These are phyloP conservation scores for Martes flavigula DNA, from an alignment of 2,797 vertebrate species.

Conservation along the genomic window DNA sequence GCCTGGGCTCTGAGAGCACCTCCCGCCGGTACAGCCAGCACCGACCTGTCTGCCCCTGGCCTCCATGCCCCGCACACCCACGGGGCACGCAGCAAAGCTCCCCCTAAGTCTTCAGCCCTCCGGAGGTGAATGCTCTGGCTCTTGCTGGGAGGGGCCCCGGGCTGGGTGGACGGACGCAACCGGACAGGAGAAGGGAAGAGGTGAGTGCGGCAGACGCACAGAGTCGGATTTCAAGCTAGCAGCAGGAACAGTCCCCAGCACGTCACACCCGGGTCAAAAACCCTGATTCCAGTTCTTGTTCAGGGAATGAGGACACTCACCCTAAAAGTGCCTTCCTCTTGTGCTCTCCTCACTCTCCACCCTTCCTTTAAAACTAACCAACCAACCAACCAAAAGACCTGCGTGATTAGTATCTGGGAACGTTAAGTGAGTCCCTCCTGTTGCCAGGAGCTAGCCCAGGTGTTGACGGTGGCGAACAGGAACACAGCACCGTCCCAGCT, in stretches of 20 bases:
- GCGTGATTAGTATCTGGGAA: not conserved
- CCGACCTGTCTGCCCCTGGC: not conserved
- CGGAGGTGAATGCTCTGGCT: not conserved
- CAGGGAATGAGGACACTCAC: not conserved
- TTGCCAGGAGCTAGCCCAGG: not conserved
- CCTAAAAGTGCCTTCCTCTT: not conserved
- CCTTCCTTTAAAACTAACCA: not conserved
- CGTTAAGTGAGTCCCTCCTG: fast-evolving
- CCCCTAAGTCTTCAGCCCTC: not conserved
- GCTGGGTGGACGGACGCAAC: not conserved
- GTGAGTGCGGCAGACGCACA: not conserved
- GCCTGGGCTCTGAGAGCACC: not conserved
- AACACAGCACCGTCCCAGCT: too few relatives aligned
- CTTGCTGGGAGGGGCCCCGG: not conserved
- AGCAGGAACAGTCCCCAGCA: not conserved
- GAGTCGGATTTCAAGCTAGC: not conserved
- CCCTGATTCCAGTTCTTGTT: not conserved
- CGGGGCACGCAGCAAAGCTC: fast-evolving
- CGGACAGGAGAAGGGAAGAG: not conserved
- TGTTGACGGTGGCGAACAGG: not conserved
- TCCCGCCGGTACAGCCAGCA: not conserved
- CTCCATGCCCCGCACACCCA: fast-evolving
- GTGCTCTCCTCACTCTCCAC: not conserved
- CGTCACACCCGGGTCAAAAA: fast-evolving
- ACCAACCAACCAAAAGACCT: not conserved